Evolutionary conservation across 1,140 invertebrate species (phyloP).

Genomic region (Caerostris darwini): DNA sequence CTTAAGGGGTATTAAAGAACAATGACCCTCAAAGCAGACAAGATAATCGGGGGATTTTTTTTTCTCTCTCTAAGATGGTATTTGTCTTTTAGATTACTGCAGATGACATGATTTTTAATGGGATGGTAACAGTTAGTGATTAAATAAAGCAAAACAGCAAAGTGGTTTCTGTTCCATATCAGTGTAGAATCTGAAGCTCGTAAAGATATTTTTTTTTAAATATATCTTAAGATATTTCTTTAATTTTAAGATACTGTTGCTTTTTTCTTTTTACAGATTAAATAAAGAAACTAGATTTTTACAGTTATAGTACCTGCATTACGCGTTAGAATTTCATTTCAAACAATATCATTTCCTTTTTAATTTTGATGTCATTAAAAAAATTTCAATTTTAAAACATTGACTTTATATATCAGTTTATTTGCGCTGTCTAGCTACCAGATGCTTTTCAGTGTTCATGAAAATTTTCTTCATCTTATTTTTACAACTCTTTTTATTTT

Average conservation of each 20-base stretch:
- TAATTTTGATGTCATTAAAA: too few species aligned
- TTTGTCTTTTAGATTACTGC: slow-evolving; percentile 37
- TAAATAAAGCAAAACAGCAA: slow-evolving; percentile 17
- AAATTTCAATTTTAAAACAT: too few species aligned
- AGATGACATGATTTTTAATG: slow-evolving; percentile 29
- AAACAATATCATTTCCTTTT: too few species aligned
- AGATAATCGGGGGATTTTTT: slow-evolving; percentile 13
- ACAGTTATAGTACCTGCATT: background rate
- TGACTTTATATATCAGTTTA: too few species aligned
- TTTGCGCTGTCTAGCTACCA: too few species aligned
- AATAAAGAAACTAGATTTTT: background rate
- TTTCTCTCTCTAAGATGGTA: background rate
- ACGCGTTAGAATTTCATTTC: too few species aligned
- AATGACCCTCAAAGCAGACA: slow-evolving; percentile 7
- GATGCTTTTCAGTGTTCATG: too few species aligned
- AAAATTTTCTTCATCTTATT: too few species aligned
- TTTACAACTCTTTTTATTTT: too few species aligned
- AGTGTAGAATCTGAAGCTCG: background rate
- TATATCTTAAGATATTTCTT: background rate
- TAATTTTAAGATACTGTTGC: background rate
- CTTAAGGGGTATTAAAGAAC: slow-evolving; percentile 31
- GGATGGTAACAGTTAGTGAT: background rate
- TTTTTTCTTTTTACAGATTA: background rate
- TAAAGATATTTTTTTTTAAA: background rate
- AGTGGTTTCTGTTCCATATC: background rate